Evolutionary conservation across 2,888 invertebrate species (phyloP).

Genomic region (Drosophila ochracea): DNA sequence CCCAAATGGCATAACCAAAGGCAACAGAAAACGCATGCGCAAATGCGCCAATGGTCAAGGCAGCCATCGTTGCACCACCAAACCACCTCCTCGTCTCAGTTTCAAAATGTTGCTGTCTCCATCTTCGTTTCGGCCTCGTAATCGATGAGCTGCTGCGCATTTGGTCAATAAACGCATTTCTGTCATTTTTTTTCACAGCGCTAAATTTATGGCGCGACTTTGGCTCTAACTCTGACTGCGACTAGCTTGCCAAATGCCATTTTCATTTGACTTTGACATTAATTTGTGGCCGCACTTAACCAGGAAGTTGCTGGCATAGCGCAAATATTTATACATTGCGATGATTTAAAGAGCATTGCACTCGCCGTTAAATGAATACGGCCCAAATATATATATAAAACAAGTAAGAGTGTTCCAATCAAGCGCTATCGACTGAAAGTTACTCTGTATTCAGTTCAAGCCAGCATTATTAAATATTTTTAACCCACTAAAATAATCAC

Average conservation of each 20-base stretch:
- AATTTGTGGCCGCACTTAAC: constrained; percentile 79
- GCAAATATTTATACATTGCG: constrained; percentile 62
- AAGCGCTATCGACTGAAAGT: neutral
- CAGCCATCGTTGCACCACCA: constrained; percentile 48
- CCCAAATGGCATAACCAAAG: constrained; percentile 68
- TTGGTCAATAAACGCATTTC: constrained; percentile 81
- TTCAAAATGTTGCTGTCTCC: constrained; percentile 15
- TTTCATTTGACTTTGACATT: constrained; percentile 81
- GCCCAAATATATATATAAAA: neutral
- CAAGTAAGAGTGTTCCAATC: neutral
- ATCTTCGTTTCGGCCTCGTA: constrained; percentile 62
- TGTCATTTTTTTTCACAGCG: constrained; percentile 76
- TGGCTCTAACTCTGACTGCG: constrained; percentile 53
- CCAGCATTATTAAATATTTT: neutral
- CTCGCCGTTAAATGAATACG: constrained; percentile 35
- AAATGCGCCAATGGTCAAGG: constrained; percentile 73
- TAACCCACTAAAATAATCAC: neutral
- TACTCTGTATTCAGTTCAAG: neutral
- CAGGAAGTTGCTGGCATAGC: constrained; percentile 68
- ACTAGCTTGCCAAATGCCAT: constrained; percentile 76
- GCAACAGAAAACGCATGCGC: constrained; percentile 56
- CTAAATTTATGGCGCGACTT: constrained; percentile 78
- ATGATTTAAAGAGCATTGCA: constrained; percentile 66
- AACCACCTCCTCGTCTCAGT: neutral
- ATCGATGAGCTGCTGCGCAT: constrained; percentile 79